Base-by-base conservation (phyloP, 2,113 vertebrate genomes). In the Brienomyrus longianalis region DNA sequence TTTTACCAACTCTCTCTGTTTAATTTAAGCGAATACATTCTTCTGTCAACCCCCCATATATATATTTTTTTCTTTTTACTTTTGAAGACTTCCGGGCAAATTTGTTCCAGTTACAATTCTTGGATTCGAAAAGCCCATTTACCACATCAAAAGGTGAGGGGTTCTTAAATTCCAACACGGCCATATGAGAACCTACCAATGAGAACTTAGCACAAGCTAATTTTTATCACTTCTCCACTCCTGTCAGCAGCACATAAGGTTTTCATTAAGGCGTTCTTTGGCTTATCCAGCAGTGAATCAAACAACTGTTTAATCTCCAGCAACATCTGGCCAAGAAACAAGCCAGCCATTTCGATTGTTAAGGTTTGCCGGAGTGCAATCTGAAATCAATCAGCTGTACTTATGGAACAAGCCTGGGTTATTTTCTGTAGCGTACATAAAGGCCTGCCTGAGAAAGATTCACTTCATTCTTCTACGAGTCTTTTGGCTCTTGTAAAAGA, bases 181-280 rank as follows among this genome's bases (percentile, higher is more conserved):
- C 94, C 92, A 93, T 90, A 90, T 90, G 92, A 94, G 93, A 94
- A 92, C 92, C 92, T 92, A 93, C 93, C 92, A 92, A 92, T 90
- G 83, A 92, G 45, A 45, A 47, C 17, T 23, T 83, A 91, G 89
- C 90, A 88, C 35, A 90, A 92, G 92, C 91, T 77, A 91, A 91
- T 92, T 92, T 93, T 92, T 59, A 91, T 93, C 91, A 93, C 92
- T 93, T 83, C 62, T 93, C 89, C 59, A 86, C 89, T 91, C 94
- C 90, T 91, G 88, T 74, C 89, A 91, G 91, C 91, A 91, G 92
- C 90, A 91, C 94, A 94, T 93, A 92, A 91, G 94, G 94, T 93
- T 95, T 94, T 94, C 94, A 95, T 95, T 95, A 95, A 91, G 90
- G 89, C 88, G 59, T 85, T 92, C 90, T 90, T 91, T 94, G 93